phyloP scores from a whole-genome alignment of 2,888 invertebrate species.

The Unio pictorum region DNA sequence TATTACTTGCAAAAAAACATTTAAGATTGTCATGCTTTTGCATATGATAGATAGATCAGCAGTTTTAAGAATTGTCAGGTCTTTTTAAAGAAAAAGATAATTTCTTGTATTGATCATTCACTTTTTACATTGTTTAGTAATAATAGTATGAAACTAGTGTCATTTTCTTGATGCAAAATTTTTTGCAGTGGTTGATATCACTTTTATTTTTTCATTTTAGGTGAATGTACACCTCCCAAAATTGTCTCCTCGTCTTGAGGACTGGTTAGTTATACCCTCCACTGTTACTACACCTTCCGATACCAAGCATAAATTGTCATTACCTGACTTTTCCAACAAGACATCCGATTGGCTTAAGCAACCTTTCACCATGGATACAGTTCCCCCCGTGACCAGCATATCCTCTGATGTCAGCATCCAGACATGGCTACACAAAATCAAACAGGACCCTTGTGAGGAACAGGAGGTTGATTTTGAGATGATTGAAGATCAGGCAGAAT shows the following conservation, averaged over 20 bases:
- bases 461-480: slow-evolving; percentile 66
- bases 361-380: slow-evolving; percentile 15
- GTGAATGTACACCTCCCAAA: slow-evolving; percentile 60
- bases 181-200: background rate
- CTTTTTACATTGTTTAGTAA: no score
- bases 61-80: no score
- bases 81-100: no score
- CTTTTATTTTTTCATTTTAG: slow-evolving; percentile 29
- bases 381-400: slow-evolving; percentile 14
- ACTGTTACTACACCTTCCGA: slow-evolving; percentile 19
- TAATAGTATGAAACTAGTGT: no score
- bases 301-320: slow-evolving; percentile 28
- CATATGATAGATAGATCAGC: no score
- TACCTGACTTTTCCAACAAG: slow-evolving; percentile 33
- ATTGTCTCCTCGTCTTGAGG: slow-evolving; percentile 48
- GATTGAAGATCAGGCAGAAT: slow-evolving; percentile 42
- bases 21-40: no score
- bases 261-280: slow-evolving; percentile 56
- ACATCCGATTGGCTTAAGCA: slow-evolving; percentile 38
- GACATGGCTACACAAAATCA: slow-evolving; percentile 66
- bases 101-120: no score
- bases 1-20: no score
- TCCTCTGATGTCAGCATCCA: slow-evolving; percentile 56
- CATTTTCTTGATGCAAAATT: no score
- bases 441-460: slow-evolving; percentile 59